Evolutionary conservation across 2,888 invertebrate genomes (phyloP).

Genomic region (Parnassius apollo): DNA sequence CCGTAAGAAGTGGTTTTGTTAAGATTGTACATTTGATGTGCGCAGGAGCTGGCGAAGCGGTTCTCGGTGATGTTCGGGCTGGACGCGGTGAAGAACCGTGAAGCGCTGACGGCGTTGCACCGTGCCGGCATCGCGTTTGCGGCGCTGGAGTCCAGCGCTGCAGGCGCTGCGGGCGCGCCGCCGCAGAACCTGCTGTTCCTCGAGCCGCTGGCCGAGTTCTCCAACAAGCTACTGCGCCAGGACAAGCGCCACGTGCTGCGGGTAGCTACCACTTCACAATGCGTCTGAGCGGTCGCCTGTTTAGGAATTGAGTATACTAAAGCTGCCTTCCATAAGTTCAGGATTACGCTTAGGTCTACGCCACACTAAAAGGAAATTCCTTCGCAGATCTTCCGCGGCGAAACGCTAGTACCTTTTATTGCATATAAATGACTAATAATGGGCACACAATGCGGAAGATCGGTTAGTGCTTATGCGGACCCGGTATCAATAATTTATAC

Average conservation of each 20-base stretch:
- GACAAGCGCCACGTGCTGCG: constrained; percentile 94
- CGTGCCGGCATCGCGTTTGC: constrained; percentile 96
- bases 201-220: constrained; percentile 97
- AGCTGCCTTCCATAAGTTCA: too few species aligned
- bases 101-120: constrained; percentile 97
- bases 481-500: too few species aligned
- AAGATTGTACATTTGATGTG: neutral
- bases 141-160: constrained; percentile 87
- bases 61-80: constrained; percentile 98
- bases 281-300: too few species aligned
- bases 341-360: too few species aligned
- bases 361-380: too few species aligned
- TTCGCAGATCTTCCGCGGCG: too few species aligned
- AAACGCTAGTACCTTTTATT: too few species aligned
- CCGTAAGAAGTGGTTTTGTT: too few species aligned
- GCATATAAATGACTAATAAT: too few species aligned
- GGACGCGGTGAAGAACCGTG: constrained; percentile 97
- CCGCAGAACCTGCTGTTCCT: constrained; percentile 95
- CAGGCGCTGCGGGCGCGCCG: constrained; percentile 90
- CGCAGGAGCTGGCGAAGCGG: constrained; percentile 95
- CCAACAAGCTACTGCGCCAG: constrained; percentile 96
- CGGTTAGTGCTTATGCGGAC: too few species aligned
- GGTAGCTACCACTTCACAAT: constrained; percentile 35
- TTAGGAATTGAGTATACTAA: too few species aligned
- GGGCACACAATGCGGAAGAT: too few species aligned